These are phyloP conservation scores for Drosophila nigrodunni DNA, from an alignment of 1,140 invertebrate genomes.

Conservation along the genomic window DNA sequence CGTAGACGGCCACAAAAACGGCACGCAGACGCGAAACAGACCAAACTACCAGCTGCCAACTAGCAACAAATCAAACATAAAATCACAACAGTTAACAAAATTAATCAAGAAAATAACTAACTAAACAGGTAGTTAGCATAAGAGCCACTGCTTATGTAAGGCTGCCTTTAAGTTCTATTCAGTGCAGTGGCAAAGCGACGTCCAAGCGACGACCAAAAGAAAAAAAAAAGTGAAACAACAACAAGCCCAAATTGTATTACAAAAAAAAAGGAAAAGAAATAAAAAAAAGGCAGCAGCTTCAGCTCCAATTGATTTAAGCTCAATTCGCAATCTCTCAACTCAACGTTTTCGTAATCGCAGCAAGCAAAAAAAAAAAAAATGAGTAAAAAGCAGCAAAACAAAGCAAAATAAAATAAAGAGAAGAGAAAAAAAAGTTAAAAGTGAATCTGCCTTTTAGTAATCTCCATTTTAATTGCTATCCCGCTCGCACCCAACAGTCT, in stretches of 20 bases:
- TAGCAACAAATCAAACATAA: constrained; percentile 31
- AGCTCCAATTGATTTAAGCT: constrained; percentile 56
- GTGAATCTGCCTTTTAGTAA: constrained; percentile 71
- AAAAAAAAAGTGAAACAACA: constrained; percentile 41
- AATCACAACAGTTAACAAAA: background rate
- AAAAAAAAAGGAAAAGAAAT: background rate
- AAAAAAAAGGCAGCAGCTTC: constrained; percentile 35
- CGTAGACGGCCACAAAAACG: constrained; percentile 83
- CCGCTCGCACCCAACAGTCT: constrained; percentile 57
- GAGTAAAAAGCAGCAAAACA: constrained; percentile 16
- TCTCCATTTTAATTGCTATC: constrained; percentile 56
- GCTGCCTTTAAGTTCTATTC: constrained; percentile 50
- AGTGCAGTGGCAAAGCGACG: constrained; percentile 54
- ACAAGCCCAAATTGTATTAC: background rate
- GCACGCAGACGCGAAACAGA: constrained; percentile 49
- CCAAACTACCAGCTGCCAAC: constrained; percentile 32
- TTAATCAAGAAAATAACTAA: constrained; percentile 17
- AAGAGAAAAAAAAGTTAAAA: constrained; percentile 49
- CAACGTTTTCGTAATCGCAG: constrained; percentile 73
- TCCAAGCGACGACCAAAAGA: constrained; percentile 19
- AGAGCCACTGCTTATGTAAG: constrained; percentile 36
- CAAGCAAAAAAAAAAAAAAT: constrained; percentile 13
- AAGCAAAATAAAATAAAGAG: constrained; percentile 23
- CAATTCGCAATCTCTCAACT: constrained; percentile 61
- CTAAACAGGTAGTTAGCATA: constrained; percentile 22